Evolutionary conservation across 1,140 invertebrate species (phyloP).

Genomic region (Anthonomus grandis): DNA sequence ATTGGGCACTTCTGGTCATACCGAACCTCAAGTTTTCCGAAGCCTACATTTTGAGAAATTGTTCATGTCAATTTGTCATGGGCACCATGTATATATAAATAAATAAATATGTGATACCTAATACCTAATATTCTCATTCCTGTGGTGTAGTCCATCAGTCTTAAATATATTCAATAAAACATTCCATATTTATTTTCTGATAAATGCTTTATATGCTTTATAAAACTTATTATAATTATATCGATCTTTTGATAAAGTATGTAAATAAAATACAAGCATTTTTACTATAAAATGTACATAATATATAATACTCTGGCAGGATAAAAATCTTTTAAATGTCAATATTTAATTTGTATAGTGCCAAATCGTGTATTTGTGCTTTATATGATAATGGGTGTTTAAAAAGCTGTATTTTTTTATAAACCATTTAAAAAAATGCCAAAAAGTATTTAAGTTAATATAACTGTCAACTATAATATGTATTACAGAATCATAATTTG

Average conservation of each 20-base stretch:
- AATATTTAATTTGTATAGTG: not conserved
- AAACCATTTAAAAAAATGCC: not conserved
- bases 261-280: not conserved
- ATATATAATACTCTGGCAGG: not conserved
- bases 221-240: not conserved
- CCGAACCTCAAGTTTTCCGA: too few relatives aligned
- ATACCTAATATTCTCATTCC: too few relatives aligned
- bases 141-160: too few relatives aligned
- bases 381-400: not conserved
- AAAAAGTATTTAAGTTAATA: conserved; percentile 17
- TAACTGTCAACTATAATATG: too few relatives aligned
- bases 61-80: too few relatives aligned
- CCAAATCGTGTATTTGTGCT: not conserved
- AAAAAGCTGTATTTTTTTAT: not conserved
- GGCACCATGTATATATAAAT: too few relatives aligned
- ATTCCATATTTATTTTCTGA: not conserved
- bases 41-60: too few relatives aligned
- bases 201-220: not conserved
- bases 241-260: not conserved
- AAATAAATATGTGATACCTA: too few relatives aligned
- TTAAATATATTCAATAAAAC: not conserved
- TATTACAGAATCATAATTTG: too few relatives aligned
- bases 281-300: not conserved
- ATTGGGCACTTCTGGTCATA: too few relatives aligned
- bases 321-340: not conserved